phyloP scores from a whole-genome alignment of 2,797 vertebrate species.

The Falco rusticolus region DNA sequence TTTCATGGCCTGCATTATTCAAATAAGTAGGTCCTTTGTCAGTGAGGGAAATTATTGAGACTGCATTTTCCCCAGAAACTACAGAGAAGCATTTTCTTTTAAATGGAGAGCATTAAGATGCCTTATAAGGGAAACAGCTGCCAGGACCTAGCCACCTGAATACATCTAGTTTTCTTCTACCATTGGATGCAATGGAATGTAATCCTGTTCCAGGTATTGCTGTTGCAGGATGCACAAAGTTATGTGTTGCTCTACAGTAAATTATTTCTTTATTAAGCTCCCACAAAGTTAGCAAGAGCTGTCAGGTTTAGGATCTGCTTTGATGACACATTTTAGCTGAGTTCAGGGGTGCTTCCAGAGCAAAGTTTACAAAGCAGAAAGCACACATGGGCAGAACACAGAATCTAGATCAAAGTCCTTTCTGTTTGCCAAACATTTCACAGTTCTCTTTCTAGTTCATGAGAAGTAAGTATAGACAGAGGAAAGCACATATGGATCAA shows the following conservation, averaged over 20 bases:
- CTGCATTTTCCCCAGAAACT: not conserved
- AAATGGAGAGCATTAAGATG: not conserved
- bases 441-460: not conserved
- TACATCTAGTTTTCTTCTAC: not conserved
- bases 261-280: not conserved
- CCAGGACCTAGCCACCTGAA: not conserved
- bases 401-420: conserved; percentile 23
- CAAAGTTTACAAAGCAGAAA: conserved; percentile 13
- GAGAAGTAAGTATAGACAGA: not conserved
- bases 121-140: not conserved
- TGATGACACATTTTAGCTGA: not conserved
- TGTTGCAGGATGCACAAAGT: not conserved
- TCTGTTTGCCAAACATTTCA: conserved; percentile 47
- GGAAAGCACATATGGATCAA: not conserved
- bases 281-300: not conserved
- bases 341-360: not conserved
- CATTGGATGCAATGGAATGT: not conserved
- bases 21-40: not conserved
- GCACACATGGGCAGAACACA: not conserved
- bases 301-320: not conserved
- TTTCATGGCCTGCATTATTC: not conserved
- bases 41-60: not conserved
- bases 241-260: not conserved
- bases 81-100: not conserved
- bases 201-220: not conserved